Percentiles rank a stretch among this genome's conserved stretches.
Conservation (phyloP, 2,888 invertebrate genomes). For the Fissipunctia ypsillon region DNA sequence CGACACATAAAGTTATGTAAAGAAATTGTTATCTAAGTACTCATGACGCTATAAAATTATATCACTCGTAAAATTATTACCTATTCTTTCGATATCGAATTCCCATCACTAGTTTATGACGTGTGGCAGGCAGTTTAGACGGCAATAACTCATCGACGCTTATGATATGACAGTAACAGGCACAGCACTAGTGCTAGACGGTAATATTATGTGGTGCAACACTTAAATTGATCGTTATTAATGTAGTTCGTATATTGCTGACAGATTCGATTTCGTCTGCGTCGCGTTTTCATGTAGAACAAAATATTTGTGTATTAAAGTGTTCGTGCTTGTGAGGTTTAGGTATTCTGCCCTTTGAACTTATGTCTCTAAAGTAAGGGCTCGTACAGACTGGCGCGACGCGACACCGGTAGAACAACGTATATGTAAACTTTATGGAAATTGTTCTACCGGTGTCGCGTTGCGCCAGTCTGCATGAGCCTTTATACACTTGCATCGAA, state of each 20-base stretch:
- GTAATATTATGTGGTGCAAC: slow-evolving; percentile 31
- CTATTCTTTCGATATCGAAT: slow-evolving; percentile 38
- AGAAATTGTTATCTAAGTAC: slow-evolving; percentile 5
- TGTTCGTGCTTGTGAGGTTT: not conserved
- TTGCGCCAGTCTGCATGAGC: too few relatives aligned
- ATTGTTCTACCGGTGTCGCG: too few relatives aligned
- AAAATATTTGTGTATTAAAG: not conserved
- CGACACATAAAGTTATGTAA: slow-evolving; percentile 1
- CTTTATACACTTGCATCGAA: too few relatives aligned
- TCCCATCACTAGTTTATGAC: slow-evolving; percentile 55
- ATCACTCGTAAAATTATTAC: slow-evolving; percentile 17
- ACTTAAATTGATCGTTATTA: slow-evolving; percentile 34
- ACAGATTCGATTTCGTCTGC: slow-evolving; percentile 14
- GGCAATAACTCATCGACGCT: slow-evolving; percentile 52
- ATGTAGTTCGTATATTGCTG: slow-evolving; percentile 27
- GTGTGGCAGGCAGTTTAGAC: slow-evolving; percentile 49
- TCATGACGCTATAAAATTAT: slow-evolving; percentile 25
- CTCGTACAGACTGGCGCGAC: too few relatives aligned
- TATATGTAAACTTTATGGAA: too few relatives aligned
- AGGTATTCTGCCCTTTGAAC: not conserved
- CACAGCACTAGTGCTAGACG: slow-evolving; percentile 32
- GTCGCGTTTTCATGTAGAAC: not conserved
- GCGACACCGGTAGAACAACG: too few relatives aligned
- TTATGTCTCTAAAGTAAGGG: too few relatives aligned
- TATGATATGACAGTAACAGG: slow-evolving; percentile 44